A percentile compares a stretch with the other conserved stretches of the same genome.
phyloP scores from a whole-genome alignment of 2,888 invertebrate genomes.

The Anagyrus pseudococci region DNA sequence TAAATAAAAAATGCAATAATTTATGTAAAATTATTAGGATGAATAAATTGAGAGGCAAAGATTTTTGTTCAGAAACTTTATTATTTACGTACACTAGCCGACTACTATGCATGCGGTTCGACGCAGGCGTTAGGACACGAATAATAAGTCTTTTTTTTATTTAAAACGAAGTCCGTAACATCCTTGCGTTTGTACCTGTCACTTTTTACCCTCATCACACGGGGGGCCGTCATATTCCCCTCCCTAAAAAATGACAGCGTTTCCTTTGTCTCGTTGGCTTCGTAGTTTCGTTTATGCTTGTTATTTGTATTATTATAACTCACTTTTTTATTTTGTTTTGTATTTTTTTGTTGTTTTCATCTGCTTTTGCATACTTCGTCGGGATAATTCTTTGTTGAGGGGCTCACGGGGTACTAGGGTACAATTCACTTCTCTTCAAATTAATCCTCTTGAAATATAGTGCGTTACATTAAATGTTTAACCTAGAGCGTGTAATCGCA shows the following conservation, averaged over 20 bases:
- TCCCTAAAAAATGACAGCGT: slow-evolving; percentile 41
- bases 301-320: slow-evolving; percentile 38
- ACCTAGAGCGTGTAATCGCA: slow-evolving; percentile 50
- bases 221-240: slow-evolving; percentile 47
- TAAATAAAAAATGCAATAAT: not conserved
- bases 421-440: slow-evolving; percentile 40
- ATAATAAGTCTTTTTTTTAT: slow-evolving; percentile 22
- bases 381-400: slow-evolving; percentile 40
- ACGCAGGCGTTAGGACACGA: slow-evolving; percentile 47
- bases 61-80: slow-evolving; percentile 61
- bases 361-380: slow-evolving; percentile 37
- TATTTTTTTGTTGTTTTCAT: not conserved
- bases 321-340: slow-evolving; percentile 34
- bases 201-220: slow-evolving; percentile 49
- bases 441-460: slow-evolving; percentile 52
- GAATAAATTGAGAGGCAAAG: not conserved
- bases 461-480: slow-evolving; percentile 57
- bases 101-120: slow-evolving; percentile 57
- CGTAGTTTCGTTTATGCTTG: slow-evolving; percentile 40
- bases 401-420: slow-evolving; percentile 34
- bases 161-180: slow-evolving; percentile 43
- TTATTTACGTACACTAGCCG: slow-evolving; percentile 62
- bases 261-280: slow-evolving; percentile 29
- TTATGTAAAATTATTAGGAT: not conserved
- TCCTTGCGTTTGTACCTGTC: slow-evolving; percentile 39